Evolutionary conservation across 1,140 invertebrate genomes (phyloP).

Genomic region (Zaprionus lachaisei): DNA sequence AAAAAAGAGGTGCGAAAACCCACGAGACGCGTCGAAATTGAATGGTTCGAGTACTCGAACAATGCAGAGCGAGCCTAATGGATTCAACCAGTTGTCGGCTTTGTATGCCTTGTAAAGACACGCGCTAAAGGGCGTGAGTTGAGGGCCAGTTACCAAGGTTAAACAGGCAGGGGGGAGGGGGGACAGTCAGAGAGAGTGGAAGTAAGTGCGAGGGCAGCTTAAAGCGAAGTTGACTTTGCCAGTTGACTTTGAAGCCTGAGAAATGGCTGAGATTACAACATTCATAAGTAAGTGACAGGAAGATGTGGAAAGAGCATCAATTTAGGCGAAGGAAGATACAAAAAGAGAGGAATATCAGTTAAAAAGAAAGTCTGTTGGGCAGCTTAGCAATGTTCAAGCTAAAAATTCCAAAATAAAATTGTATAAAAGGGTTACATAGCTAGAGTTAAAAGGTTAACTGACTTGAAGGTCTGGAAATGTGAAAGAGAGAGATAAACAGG

Average conservation of each 20-base stretch:
- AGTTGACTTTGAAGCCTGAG: not conserved
- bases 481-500: no score
- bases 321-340: no score
- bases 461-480: no score
- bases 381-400: no score
- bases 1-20: conserved; percentile 29
- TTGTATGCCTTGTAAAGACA: conserved; percentile 18
- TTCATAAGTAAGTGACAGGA: no score
- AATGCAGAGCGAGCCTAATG: conserved; percentile 29
- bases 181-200: not conserved
- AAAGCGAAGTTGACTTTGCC: not conserved
- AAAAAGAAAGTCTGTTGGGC: no score
- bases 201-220: not conserved
- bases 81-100: conserved; percentile 31
- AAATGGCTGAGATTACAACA: not conserved
- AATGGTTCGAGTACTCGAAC: conserved; percentile 18
- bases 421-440: no score
- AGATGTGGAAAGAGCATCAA: no score
- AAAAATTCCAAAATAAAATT: no score
- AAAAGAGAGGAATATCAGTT: no score
- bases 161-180: not conserved
- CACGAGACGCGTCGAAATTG: conserved; percentile 11
- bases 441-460: no score
- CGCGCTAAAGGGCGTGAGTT: conserved; percentile 15
- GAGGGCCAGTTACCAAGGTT: conserved; percentile 21